Evolutionary conservation across 92 coral and sea anemone genomes (phyloP).

Genomic region (Parazoanthus atlanticus): DNA sequence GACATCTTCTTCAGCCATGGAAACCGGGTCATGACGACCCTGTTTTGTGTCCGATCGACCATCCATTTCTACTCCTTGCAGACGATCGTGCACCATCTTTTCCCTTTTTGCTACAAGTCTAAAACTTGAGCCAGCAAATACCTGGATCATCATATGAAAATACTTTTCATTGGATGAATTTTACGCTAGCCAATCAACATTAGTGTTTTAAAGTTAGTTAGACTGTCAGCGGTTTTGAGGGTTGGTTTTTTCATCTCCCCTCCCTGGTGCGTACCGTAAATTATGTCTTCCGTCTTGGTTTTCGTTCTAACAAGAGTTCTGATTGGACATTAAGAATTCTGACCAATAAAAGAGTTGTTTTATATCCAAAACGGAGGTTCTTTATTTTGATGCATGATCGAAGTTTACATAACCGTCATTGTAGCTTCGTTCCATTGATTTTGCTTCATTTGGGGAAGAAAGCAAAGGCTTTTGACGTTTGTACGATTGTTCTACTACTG

Average conservation of each 20-base stretch:
- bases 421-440: conserved; percentile 1
- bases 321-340: conserved; percentile 1
- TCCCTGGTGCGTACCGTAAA: background rate
- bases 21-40: conserved; percentile 43
- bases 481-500: background rate
- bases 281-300: background rate
- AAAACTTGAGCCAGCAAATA: conserved; percentile 32
- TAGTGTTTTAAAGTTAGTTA: background rate
- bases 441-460: background rate
- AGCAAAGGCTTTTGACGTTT: background rate
- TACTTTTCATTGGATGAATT: conserved; percentile 8
- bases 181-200: conserved; percentile 6
- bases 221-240: conserved; percentile 6
- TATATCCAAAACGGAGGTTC: conserved; percentile 20
- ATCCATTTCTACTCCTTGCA: conserved; percentile 71
- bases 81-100: conserved; percentile 86
- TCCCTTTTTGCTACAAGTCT: background rate
- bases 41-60: conserved; percentile 54
- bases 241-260: background rate
- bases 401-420: conserved; percentile 3
- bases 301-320: conserved; percentile 6
- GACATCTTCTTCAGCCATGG: conserved; percentile 71
- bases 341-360: conserved; percentile 8
- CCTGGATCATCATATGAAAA: background rate
- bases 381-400: conserved; percentile 19